Evolutionary conservation across 2,113 vertebrate species (phyloP).

Genomic region (Alethe diademata): DNA sequence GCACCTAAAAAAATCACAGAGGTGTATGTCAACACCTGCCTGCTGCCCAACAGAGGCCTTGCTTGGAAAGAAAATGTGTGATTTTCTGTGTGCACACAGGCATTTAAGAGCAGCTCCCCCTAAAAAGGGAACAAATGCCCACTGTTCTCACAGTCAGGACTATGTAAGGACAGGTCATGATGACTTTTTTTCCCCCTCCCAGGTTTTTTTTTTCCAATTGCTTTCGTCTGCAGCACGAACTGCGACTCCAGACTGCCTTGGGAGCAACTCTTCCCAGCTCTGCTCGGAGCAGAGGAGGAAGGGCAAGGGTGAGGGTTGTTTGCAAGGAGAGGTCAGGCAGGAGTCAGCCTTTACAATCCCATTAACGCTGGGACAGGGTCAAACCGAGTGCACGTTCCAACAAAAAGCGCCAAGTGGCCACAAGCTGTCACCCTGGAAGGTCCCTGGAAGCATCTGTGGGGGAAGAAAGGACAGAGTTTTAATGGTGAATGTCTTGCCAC

Average conservation of each 20-base stretch:
- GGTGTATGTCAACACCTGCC: not conserved
- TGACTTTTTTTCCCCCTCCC: not conserved
- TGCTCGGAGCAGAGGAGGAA: constrained; percentile 22
- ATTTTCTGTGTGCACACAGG: not conserved
- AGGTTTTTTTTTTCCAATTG: not conserved
- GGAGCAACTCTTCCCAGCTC: constrained; percentile 34
- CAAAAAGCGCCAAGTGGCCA: constrained; percentile 62
- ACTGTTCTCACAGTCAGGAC: constrained; percentile 46
- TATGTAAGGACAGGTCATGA: constrained; percentile 52
- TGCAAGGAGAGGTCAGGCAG: constrained; percentile 66
- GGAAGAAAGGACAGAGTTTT: not conserved
- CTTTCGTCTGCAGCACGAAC: constrained; percentile 40
- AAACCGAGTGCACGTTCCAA: constrained; percentile 62
- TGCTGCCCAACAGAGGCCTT: not conserved
- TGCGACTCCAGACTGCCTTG: constrained; percentile 33
- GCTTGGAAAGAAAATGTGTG: not conserved
- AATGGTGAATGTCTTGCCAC: constrained; percentile 34
- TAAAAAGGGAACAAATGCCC: constrained; percentile 23
- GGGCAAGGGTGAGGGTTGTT: constrained; percentile 58
- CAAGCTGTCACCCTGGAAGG: constrained; percentile 53
- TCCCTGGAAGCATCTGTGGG: constrained; percentile 9
- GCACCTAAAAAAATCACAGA: not conserved
- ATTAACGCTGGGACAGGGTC: constrained; percentile 69
- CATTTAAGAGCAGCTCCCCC: not conserved
- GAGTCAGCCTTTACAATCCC: constrained; percentile 73